These are phyloP conservation scores for Crax fasciolata DNA, from an alignment of 2,797 vertebrate species.

Conservation along the genomic window DNA sequence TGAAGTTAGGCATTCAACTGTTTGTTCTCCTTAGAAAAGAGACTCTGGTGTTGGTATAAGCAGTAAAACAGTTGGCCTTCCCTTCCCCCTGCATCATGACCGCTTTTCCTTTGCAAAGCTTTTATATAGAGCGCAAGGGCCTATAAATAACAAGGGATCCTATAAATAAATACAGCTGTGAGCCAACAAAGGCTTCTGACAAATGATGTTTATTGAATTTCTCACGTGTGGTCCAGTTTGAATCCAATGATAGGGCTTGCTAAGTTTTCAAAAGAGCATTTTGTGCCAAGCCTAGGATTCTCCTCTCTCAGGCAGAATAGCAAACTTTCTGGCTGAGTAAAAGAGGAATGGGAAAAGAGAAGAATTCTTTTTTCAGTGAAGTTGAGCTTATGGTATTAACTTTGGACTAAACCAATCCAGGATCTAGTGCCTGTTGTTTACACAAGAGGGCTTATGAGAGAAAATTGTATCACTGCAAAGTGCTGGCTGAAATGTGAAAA, in stretches of 20 bases:
- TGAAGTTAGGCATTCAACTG: neutral
- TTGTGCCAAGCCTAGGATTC: constrained; percentile 57
- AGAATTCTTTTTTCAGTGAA: neutral
- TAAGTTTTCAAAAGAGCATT: constrained; percentile 49
- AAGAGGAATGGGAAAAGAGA: neutral
- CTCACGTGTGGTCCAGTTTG: constrained; percentile 83
- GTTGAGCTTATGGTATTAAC: neutral
- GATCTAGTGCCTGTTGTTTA: neutral
- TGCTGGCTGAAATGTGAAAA: neutral
- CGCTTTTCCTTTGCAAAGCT: constrained; percentile 72
- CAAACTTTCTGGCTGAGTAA: constrained; percentile 8
- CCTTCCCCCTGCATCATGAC: constrained; percentile 30
- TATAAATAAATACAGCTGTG: constrained; percentile 86
- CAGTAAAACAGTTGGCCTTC: constrained; percentile 48
- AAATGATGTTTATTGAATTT: constrained; percentile 87
- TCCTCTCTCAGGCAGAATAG: neutral
- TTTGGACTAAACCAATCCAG: neutral
- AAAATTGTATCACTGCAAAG: neutral
- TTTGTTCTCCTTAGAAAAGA: constrained; percentile 30
- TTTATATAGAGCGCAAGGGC: constrained; percentile 73
- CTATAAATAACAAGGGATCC: constrained; percentile 82
- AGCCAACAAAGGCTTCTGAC: constrained; percentile 83
- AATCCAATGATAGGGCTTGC: constrained; percentile 54
- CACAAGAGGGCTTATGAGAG: neutral
- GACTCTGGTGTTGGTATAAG: constrained; percentile 35